Percentiles rank a stretch among this genome's conserved stretches.
These are phyloP conservation scores for Drosophila macrospina DNA, from an alignment of 2,888 invertebrate species.

Conservation along the genomic window DNA sequence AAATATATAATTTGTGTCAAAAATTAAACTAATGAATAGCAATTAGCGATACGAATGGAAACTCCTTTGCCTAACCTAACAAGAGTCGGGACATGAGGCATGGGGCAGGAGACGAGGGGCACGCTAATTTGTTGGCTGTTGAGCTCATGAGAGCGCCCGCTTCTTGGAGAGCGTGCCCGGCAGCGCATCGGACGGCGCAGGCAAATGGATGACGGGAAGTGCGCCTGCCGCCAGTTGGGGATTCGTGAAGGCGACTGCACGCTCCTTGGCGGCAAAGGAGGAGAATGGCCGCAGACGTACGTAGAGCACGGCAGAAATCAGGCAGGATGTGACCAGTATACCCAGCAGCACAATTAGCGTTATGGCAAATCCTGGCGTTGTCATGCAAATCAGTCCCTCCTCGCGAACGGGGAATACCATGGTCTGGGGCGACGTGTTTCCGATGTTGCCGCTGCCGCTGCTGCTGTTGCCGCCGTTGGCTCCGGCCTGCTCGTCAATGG, in stretches of 20 bases:
- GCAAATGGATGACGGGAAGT: slow-evolving; percentile 82
- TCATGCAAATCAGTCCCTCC: slow-evolving; percentile 94
- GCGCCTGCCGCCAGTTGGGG: slow-evolving; percentile 80
- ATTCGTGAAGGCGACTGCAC: slow-evolving; percentile 84
- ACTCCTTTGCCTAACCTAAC: slow-evolving; percentile 17
- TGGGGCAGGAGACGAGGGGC: background rate
- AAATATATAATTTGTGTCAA: slow-evolving; percentile 49
- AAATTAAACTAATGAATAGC: slow-evolving; percentile 68
- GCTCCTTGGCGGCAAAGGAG: slow-evolving; percentile 85
- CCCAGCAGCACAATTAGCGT: slow-evolving; percentile 93
- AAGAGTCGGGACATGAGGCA: background rate
- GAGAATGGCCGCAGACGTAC: slow-evolving; percentile 91
- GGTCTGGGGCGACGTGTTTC: slow-evolving; percentile 87
- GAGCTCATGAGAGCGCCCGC: slow-evolving; percentile 75
- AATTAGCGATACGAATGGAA: slow-evolving; percentile 24
- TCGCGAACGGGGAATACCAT: slow-evolving; percentile 90
- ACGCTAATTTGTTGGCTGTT: background rate
- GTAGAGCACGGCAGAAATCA: slow-evolving; percentile 94
- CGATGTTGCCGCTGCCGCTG: slow-evolving; percentile 87
- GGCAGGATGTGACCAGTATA: slow-evolving; percentile 93
- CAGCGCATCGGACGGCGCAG: slow-evolving; percentile 68
- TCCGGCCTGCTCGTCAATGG: slow-evolving; percentile 89
- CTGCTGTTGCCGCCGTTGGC: slow-evolving; percentile 86
- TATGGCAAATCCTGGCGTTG: slow-evolving; percentile 96
- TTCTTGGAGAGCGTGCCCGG: slow-evolving; percentile 83